Evolutionary conservation across 2,113 vertebrate species (phyloP).

Genomic region (Polypterus bichir): DNA sequence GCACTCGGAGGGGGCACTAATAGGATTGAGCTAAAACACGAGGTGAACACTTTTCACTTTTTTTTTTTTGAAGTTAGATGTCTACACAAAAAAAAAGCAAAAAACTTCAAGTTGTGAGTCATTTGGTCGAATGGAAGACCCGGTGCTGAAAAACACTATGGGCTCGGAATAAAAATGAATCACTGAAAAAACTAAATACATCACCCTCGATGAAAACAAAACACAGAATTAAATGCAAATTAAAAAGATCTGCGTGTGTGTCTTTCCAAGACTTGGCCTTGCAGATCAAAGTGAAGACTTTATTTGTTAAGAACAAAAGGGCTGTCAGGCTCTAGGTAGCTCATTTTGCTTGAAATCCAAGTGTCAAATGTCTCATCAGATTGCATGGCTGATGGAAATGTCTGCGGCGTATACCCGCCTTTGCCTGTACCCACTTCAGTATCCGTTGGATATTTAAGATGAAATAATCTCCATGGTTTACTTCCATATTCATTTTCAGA

Average conservation of each 20-base stretch:
- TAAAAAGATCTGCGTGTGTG: too few species aligned
- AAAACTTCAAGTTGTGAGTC: slow-evolving; percentile 12
- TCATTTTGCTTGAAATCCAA: slow-evolving; percentile 51
- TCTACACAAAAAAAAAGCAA: background rate
- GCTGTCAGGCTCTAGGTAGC: slow-evolving; percentile 73
- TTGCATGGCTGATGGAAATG: slow-evolving; percentile 18
- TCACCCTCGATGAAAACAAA: too few species aligned
- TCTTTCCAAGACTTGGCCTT: slow-evolving; percentile 31
- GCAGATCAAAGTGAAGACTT: slow-evolving; percentile 84
- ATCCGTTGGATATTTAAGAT: too few species aligned
- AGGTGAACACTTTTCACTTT: slow-evolving; percentile 63
- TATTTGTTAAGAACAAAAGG: slow-evolving; percentile 82
- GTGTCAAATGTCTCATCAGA: slow-evolving; percentile 52
- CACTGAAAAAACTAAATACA: too few species aligned
- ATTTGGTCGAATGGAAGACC: slow-evolving; percentile 8
- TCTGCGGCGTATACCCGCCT: too few species aligned
- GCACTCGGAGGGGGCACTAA: slow-evolving; percentile 65
- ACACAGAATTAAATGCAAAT: too few species aligned
- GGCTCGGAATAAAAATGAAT: too few species aligned
- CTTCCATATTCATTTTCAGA: too few species aligned
- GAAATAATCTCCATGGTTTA: too few species aligned
- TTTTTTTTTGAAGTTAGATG: slow-evolving; percentile 18
- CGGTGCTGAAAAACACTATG: background rate
- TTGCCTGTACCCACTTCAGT: too few species aligned
- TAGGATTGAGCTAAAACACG: slow-evolving; percentile 68